A percentile compares a stretch with the other conserved stretches of the same genome.
phyloP scores from a whole-genome alignment of 2,797 vertebrate genomes.

The Spondyliosoma cantharus region DNA sequence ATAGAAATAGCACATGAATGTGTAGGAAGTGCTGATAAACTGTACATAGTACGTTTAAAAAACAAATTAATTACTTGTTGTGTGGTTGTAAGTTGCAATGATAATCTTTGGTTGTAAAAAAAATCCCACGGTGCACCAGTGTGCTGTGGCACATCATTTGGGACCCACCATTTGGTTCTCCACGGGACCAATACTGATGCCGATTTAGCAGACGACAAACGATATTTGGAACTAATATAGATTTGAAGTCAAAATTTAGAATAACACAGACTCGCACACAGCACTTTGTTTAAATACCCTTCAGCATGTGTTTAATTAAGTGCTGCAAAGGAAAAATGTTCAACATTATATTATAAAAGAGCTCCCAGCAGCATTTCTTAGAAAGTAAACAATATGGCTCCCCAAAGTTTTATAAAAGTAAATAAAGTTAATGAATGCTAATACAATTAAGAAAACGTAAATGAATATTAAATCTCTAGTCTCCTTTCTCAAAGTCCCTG shows the following conservation, averaged over 20 bases:
- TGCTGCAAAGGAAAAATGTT: background rate
- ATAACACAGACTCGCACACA: background rate
- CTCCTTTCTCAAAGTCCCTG: background rate
- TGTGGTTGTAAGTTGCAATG: no score
- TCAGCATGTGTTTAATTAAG: constrained; percentile 1
- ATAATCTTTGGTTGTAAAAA: no score
- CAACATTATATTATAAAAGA: background rate
- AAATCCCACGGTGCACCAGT: no score
- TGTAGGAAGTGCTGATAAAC: no score
- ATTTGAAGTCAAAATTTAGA: background rate
- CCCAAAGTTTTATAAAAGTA: background rate
- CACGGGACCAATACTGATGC: no score
- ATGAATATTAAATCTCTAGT: background rate
- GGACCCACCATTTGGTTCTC: no score
- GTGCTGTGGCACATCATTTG: no score
- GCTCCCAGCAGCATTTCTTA: background rate
- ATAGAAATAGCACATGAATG: no score
- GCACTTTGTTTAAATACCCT: background rate
- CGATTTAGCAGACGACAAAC: background rate
- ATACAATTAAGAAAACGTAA: background rate
- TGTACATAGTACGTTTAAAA: no score
- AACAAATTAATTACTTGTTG: no score
- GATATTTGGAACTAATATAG: background rate
- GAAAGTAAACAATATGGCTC: background rate
- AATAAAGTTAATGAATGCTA: background rate